phyloP scores from a whole-genome alignment of 2,888 invertebrate genomes.

The Amphipyra berbera region DNA sequence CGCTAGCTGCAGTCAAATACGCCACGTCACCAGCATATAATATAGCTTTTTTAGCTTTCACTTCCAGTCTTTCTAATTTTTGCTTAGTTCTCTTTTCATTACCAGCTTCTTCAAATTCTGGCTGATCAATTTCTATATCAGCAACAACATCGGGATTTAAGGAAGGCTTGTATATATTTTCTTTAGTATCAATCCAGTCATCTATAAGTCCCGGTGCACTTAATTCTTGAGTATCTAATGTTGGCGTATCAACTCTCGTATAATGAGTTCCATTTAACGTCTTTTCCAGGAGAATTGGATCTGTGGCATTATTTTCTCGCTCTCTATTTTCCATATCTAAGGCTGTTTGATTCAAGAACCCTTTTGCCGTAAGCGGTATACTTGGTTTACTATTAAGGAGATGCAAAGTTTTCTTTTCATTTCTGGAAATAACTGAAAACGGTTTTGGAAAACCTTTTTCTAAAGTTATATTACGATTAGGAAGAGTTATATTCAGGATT shows the following conservation, averaged over 20 bases:
- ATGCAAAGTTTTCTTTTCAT: constrained; percentile 69
- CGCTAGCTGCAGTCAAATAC: constrained; percentile 84
- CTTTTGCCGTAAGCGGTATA: constrained; percentile 61
- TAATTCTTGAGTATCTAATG: constrained; percentile 73
- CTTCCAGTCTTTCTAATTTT: constrained; percentile 80
- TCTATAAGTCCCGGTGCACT: constrained; percentile 75
- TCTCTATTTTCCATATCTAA: constrained; percentile 77
- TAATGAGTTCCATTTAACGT: constrained; percentile 75
- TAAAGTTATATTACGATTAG: constrained; percentile 24
- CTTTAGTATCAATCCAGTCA: constrained; percentile 79
- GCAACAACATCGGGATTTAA: constrained; percentile 78
- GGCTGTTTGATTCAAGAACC: constrained; percentile 83
- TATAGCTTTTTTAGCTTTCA: constrained; percentile 86
- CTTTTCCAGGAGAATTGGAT: constrained; percentile 76
- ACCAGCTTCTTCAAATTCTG: constrained; percentile 75
- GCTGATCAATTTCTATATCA: constrained; percentile 83
- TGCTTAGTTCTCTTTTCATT: constrained; percentile 80
- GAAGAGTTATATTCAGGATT: constrained; percentile 74
- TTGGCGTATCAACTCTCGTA: constrained; percentile 65
- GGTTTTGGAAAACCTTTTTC: constrained; percentile 59
- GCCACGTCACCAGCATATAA: constrained; percentile 87
- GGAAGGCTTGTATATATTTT: constrained; percentile 70
- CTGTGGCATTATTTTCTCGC: constrained; percentile 68
- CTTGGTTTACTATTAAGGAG: constrained; percentile 65
- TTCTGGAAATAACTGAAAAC: constrained; percentile 75